Base-by-base conservation (phyloP, 1,140 invertebrate species). In the Parapsyche elsis region DNA sequence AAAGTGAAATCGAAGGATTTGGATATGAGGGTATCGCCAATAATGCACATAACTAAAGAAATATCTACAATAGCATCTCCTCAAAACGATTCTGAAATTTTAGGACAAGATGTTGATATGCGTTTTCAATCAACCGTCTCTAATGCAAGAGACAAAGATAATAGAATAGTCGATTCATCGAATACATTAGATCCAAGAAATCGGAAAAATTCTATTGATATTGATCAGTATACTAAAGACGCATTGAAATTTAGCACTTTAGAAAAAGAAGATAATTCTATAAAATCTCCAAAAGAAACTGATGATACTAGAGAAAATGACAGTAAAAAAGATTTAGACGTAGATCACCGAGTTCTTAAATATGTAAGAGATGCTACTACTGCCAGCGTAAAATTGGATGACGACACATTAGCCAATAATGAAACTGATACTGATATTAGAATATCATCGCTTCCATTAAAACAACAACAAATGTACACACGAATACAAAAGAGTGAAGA, bases 381-480 rank as follows among this genome's bases (percentile, higher is more conserved):
- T 67, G 86, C 84, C 75, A 84, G 71, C 46, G 80, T 81, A 0
- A 80, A 76, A 44, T 49, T 83, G 19, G 78, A 80, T 9, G 84
- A 88, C 79, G 87, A 89, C 59, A 87, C 86, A 79, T 80, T 84
- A 71, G 81, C 85, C 10, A 88, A 86, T 67, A 86, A 86, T 77
- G 87, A 90, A 80, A 87, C 86, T 57, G 89, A 90, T 83, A 89
- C 90, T 4, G 90, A 91, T 79, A 89, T 88, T 45, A 84, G 88
- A 76, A 87, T 88, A 16, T 53, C 26, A 45, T 67, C 71, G 82
- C 85, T 94, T 57, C 92, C 93, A 0, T 92, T 92, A 71, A 92
- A 90, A 78, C 93, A 94, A 79, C 89, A 91, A 74, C 92, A 94
- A 84, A 85, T 94, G 14, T 93, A 92, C 77, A 86, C 92, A 84